Conservation (phyloP, 2,888 invertebrate genomes). For the Helobdella robusta region DNA sequence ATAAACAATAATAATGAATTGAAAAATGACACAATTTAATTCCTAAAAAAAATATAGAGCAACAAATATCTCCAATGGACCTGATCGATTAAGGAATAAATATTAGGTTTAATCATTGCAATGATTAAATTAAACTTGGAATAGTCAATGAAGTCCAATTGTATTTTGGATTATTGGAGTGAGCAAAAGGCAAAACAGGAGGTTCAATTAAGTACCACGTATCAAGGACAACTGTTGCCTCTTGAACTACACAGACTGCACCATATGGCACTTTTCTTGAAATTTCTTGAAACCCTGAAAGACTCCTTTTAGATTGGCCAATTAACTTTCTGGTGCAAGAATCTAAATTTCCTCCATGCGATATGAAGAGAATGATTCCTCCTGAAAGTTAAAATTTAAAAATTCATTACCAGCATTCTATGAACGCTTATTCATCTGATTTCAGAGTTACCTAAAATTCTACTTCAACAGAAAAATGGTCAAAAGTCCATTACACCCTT, state of each 20-base stretch:
- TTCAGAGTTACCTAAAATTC: no score
- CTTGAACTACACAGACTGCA: conserved; percentile 55
- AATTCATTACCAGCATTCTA: no score
- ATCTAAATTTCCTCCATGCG: conserved; percentile 82
- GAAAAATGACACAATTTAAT: no score
- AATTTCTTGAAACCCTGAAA: conserved; percentile 62
- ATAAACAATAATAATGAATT: no score
- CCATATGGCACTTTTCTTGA: conserved; percentile 76
- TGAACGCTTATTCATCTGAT: no score
- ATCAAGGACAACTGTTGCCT: conserved; percentile 36
- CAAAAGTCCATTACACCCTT: no score
- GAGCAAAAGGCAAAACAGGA: conserved; percentile 73
- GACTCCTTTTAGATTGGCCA: conserved; percentile 59
- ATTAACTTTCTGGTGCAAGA: conserved; percentile 67
- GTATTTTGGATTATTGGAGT: conserved; percentile 73
- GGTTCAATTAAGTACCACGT: conserved; percentile 65
- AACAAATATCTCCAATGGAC: no score
- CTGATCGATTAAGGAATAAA: no score
- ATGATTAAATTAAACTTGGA: conserved; percentile 24
- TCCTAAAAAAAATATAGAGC: no score
- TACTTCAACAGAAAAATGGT: no score
- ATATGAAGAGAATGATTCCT: conserved; percentile 79
- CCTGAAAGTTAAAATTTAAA: no score
- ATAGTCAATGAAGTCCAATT: conserved; percentile 58
- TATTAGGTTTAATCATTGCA: no score